phyloP scores from a whole-genome alignment of 2,888 invertebrate genomes.

The Epinotia bilunana region DNA sequence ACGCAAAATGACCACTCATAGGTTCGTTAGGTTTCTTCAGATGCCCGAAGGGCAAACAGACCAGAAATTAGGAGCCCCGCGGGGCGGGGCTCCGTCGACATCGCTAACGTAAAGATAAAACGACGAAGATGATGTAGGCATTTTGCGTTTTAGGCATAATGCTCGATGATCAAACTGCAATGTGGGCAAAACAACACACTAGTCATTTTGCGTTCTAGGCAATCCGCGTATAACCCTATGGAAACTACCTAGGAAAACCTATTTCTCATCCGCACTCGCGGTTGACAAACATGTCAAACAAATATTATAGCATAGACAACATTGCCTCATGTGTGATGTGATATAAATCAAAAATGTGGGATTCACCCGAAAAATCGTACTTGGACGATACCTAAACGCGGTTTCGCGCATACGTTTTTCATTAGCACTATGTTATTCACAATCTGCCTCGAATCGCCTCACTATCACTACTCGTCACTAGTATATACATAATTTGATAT shows the following conservation, averaged over 20 bases:
- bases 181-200: too few species aligned
- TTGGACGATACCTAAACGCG: slow-evolving; percentile 19
- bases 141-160: too few species aligned
- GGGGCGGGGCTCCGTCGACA: too few species aligned
- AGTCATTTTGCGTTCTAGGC: too few species aligned
- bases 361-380: slow-evolving; percentile 47
- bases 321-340: slow-evolving; percentile 50
- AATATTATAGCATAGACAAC: slow-evolving; percentile 30
- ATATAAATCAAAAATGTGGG: slow-evolving; percentile 46
- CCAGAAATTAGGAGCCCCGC: too few species aligned
- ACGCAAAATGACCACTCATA: too few species aligned
- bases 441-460: not conserved
- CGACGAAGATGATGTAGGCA: too few species aligned
- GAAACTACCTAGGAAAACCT: slow-evolving; percentile 17
- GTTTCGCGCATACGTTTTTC: slow-evolving; percentile 49
- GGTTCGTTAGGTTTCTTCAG: too few species aligned
- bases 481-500: not conserved
- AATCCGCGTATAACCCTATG: too few species aligned
- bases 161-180: too few species aligned
- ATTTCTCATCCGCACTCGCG: slow-evolving; percentile 21
- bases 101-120: too few species aligned
- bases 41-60: too few species aligned
- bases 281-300: slow-evolving; percentile 23
- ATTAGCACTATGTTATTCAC: slow-evolving; percentile 31
- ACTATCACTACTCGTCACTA: not conserved